Evolutionary conservation across 2,888 invertebrate genomes (phyloP), one percentile per base, ranked within the genome.

Genomic region (Pterobdella sp.): DNA sequence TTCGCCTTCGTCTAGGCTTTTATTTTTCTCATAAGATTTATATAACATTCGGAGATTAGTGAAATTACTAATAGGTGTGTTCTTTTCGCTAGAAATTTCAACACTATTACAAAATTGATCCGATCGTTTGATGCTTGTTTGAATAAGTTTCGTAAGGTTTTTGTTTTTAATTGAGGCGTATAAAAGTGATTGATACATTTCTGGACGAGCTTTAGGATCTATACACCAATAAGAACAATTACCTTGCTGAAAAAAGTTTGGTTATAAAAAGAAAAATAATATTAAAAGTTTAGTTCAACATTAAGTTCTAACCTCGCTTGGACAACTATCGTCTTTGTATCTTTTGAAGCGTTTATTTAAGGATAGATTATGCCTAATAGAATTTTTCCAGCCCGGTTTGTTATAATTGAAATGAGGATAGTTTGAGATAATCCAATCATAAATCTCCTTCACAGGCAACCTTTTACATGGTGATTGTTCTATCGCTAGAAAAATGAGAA

Each of bases 321-420:
- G 26, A 26, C 26, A 3, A 3, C 26, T 56, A 3, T 14, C 10
- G 60, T 22, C 60, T 3, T 56, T 56, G 60, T 22, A n/a, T 4
- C 36, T 56, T 63, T 63, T 71, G 63, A 71, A 71, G 36, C 60
- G 56, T 63, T 52, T 71, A 32, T 71, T 71, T 34, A 71, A 26
- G 22, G 71, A 71, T n/a, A 71, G 63, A 52, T 71, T 71, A 10
- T 71, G 71, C 32, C 71, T n/a, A 32, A 71, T 63, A 22, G 71
- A 71, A 32, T 71, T 71, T 63, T 71, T 71, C 71, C 71, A 71
- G 1, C 60, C 71, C 3, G 71, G 36, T 7, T 18, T 4, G 37
- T 35, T 36, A 26, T 36, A 18, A 26, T 37, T 60, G 63, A 71
- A 71, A 26, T 71, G 36, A 1, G 72, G 66, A 63, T 64, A 66